Conservation (phyloP, 2,113 vertebrate genomes). For the Laticauda colubrina region DNA sequence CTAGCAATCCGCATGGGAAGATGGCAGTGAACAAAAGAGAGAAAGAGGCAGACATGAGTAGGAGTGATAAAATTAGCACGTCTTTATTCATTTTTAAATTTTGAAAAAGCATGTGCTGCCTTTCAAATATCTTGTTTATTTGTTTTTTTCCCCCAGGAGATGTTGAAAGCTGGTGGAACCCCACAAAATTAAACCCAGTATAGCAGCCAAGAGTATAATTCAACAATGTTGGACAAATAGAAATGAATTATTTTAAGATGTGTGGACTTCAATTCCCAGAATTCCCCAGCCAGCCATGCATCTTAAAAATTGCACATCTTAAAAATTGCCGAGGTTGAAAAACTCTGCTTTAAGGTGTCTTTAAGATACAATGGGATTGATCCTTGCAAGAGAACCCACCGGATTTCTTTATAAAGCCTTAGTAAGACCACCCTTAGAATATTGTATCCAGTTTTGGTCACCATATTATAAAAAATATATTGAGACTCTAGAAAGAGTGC, state of each 20-base stretch:
- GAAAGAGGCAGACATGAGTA: neutral
- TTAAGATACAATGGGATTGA: neutral
- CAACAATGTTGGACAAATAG: neutral
- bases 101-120: neutral
- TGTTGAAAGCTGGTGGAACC: neutral
- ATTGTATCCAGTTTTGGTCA: no score
- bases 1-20: neutral
- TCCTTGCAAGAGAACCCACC: neutral
- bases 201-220: neutral
- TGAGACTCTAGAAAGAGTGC: no score
- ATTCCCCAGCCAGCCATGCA: no score
- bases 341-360: neutral
- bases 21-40: neutral
- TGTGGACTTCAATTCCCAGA: no score
- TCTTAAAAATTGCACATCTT: no score
- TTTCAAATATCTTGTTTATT: neutral
- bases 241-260: neutral
- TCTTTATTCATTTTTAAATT: neutral
- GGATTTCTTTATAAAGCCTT: no score
- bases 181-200: neutral
- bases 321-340: no score
- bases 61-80: neutral
- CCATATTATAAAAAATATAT: no score
- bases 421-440: no score
- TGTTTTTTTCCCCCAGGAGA: neutral